Base-by-base conservation (phyloP, 2,888 invertebrate genomes). In the Phyllotreta cruciferae region DNA sequence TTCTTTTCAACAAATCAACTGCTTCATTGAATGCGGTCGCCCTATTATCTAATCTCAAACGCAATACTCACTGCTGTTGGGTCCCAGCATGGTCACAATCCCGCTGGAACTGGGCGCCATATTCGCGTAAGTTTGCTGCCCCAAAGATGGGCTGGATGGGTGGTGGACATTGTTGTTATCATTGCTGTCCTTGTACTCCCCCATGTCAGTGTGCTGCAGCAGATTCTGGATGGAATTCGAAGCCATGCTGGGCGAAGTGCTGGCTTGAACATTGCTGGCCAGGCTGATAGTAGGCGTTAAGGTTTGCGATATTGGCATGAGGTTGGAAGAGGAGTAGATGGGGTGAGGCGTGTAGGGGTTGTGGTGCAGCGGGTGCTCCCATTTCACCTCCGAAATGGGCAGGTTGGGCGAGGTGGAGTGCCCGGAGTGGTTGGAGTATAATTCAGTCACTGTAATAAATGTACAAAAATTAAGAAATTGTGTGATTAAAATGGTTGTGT, bases 241-340 rank as follows among this genome's bases (percentile, higher is more conserved):
- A 82, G 63, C 86, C 84, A 78, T 85, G 83, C 56, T 61, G 3
- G 76, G 87, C 73, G 73, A 87, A 82, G 78, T 87, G 77, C 71
- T 74, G 0, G 81, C 73, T 7, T 79, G 76, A 5, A 80, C 69
- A 10, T 58, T 58, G 4, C 52, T 37, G 3, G 58, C 14, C n/a
- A 58, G 37, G 10, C 52, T 60, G 8, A 60, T 60, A 37, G 62
- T 50, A 10, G 60, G 60, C 6, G 64, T 47, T 45, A 60, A 14
- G 1, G 53, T 53, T 72, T 88, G 88, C 0, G 81, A 72, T 0
- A 82, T 71, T 5, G 82, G 78, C 65, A 83, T 76, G 35, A 81
- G 68, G 63, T 81, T 81, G 14, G 77, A 70, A 0, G 79, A 63
- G 0, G 82, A 78, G 47, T 81, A 80, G 6, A 82, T 79, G 9